Conservation (phyloP, 2,113 vertebrate species). For the Anhinga anhinga region DNA sequence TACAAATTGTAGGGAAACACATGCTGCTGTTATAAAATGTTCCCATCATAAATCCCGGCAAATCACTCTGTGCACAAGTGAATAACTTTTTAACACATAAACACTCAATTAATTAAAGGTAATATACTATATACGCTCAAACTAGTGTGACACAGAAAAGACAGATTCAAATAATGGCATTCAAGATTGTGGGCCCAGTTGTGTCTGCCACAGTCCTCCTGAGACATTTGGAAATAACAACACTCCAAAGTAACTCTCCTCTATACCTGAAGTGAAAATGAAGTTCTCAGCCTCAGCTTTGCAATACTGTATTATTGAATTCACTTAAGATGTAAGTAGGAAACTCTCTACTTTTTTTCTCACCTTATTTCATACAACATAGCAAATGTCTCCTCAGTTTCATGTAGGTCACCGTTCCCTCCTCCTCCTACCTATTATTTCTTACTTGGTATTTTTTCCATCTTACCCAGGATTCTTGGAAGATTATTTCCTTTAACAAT, state of each 20-base stretch:
- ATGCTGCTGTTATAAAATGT: conserved; percentile 79
- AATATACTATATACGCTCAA: conserved; percentile 71
- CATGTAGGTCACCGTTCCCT: not conserved
- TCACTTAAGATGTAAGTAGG: conserved; percentile 26
- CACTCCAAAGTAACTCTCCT: conserved; percentile 32
- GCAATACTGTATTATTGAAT: not conserved
- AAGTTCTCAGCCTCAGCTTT: not conserved
- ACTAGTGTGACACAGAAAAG: conserved; percentile 70
- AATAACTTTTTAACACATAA: conserved; percentile 83
- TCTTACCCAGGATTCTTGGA: not conserved
- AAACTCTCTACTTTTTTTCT: conserved; percentile 33
- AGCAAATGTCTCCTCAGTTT: not conserved
- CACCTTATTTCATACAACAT: not conserved
- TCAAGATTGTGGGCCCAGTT: conserved; percentile 38
- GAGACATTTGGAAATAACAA: conserved; percentile 38
- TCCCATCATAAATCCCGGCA: conserved; percentile 79
- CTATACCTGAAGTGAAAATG: conserved; percentile 45
- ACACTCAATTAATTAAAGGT: conserved; percentile 84
- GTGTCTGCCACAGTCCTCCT: conserved; percentile 43
- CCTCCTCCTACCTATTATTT: not conserved
- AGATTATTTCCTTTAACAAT: not conserved
- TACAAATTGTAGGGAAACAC: conserved; percentile 80
- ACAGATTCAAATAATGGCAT: conserved; percentile 63
- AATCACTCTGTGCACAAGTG: conserved; percentile 79
- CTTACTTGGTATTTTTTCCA: not conserved